Evolutionary conservation across 2,888 invertebrate species (phyloP), one percentile per base, ranked within the genome.

Genomic region (Cenopis cana): DNA sequence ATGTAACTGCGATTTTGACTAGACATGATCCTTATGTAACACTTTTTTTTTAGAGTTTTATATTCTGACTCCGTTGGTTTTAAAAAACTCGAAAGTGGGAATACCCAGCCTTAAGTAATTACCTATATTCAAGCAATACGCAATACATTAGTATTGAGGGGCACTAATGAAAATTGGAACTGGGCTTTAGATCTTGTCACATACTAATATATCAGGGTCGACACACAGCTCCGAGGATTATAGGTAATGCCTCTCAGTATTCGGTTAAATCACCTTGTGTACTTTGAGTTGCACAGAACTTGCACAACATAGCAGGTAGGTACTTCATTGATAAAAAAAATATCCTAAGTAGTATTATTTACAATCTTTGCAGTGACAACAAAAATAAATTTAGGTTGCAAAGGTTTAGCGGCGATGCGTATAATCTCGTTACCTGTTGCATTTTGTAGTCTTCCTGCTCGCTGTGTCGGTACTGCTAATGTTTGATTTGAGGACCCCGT

Each of bases 351-450:
- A 24, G 4, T 24, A 24, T 24, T 2, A 38, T 38, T 38, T 38
- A 38, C 38, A 38, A 2, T 38, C 12, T 38, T 38, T 38, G 38
- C 11, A 38, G 38, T 38, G 38, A 12, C 38, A 38, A 12, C 38
- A 12, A 38, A 38, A 38, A 38, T 38, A 38, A 38, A 38, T 38
- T 12, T 46, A 68, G 59, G 59, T 68, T 36, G 2, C 46, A n/a
- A 38, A 52, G 33, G 55, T 54, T n/a, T 20, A 38, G 24, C 50
- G 50, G 50, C 20, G 17, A 24, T 33, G 50, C 24, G 33, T 33
- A 17, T 68, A 68, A 68, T 68, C 67, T 38, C 50, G 50, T 68
- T 68, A 68, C 50, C 55, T 24, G 38, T 68, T 59, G 67, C 67
- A 68, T 59, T 68, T 38, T 52, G 59, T 36, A 59, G 59, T 68